Evolutionary conservation across 2,797 vertebrate species (phyloP), one percentile per base, ranked within the genome.

Genomic region (Melanotaenia boesemani): DNA sequence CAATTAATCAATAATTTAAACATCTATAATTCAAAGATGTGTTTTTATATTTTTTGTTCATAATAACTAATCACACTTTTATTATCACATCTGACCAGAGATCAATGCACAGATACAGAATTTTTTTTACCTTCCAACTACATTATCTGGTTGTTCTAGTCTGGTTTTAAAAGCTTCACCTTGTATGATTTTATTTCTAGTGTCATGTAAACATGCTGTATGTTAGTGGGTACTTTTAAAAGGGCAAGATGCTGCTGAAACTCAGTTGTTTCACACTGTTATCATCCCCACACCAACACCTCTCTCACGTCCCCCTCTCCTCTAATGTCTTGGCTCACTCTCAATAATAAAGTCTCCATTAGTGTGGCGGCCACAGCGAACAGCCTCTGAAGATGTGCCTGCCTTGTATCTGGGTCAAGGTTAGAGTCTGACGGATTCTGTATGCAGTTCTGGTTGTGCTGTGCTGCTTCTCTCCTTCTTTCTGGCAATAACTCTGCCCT

Each of bases 351-450:
- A 70, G 81, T 80, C 74, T 88, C 79, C 57, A 81, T 90, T 84
- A 84, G 78, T 32, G 59, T 84, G 79, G 77, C 24, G 55, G 72
- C 66, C 66, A 26, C 55, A 7, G 7, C 2, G 34, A 61, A 67
- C 44, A 34, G 74, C 76, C 57, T 58, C 74, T 62, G 65, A 74
- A 74, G 70, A 76, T 67, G 83, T 70, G 74, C 74, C 86, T 70
- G 77, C 74, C 80, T 70, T 76, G 65, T 91, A 95, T 93, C 77
- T 93, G 84, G 93, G 94, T 92, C 94, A 94, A 94, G 92, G 93
- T 95, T 86, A 89, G 74, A 83, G 64, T 84, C 37, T 13, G 73
- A 86, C 74, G 67, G 74, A 77, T 82, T 86, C 77, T 76, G 74
- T 56, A 6, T 69, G 82, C 63, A 76, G 57, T 83, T 81, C 70